Conservation (phyloP, 2,113 vertebrate genomes). For the Pyrgilauda ruficollis region DNA sequence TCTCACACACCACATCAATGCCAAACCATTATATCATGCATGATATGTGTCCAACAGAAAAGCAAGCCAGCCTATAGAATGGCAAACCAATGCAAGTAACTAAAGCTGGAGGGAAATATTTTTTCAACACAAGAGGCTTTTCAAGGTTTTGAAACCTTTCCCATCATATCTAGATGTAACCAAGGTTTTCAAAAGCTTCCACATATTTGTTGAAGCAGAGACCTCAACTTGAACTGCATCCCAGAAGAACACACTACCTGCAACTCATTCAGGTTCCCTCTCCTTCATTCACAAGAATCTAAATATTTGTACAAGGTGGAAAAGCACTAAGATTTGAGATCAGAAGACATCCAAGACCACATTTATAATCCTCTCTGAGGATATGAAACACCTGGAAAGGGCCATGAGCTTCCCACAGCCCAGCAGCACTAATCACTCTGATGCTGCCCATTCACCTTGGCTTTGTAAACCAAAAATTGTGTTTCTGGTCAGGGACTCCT, state of each 20-base stretch:
- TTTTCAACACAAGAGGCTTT: slow-evolving; percentile 21
- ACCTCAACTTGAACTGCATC: background rate
- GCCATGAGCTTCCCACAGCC: background rate
- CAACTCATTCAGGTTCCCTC: background rate
- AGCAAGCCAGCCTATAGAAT: background rate
- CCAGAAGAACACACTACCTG: background rate
- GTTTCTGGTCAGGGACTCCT: background rate
- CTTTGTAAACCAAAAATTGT: background rate
- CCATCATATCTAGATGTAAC: slow-evolving; percentile 8
- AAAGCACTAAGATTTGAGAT: background rate
- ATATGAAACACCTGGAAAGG: background rate
- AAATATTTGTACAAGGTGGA: background rate
- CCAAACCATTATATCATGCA: slow-evolving; percentile 15
- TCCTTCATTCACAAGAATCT: background rate
- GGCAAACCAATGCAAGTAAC: background rate
- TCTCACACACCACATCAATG: background rate
- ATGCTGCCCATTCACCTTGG: background rate
- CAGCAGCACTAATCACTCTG: background rate
- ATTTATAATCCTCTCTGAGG: background rate
- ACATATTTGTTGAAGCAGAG: slow-evolving; percentile 19
- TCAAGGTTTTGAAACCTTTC: slow-evolving; percentile 24
- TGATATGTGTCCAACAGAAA: background rate
- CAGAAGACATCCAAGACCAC: background rate
- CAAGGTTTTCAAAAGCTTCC: slow-evolving; percentile 33
- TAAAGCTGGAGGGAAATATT: background rate